Conservation (phyloP, 2,797 vertebrate species). For the Mionectes olivaceus region DNA sequence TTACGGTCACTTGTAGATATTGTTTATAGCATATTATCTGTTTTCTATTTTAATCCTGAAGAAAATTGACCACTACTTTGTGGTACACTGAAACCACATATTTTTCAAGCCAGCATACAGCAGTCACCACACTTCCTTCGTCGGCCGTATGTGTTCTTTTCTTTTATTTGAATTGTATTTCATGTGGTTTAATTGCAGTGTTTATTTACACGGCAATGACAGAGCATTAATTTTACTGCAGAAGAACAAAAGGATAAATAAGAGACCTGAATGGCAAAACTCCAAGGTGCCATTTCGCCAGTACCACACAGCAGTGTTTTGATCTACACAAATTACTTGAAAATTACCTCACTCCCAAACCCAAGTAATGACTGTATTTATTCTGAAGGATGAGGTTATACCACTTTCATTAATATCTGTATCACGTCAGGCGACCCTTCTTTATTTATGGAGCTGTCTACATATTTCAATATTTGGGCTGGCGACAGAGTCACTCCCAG, state of each 20-base stretch:
- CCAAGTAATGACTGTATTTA: constrained; percentile 19
- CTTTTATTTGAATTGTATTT: constrained; percentile 62
- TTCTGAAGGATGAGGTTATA: constrained; percentile 49
- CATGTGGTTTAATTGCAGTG: constrained; percentile 64
- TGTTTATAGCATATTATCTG: constrained; percentile 56
- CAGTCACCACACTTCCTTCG: constrained; percentile 73
- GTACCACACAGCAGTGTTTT: constrained; percentile 35
- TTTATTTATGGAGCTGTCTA: constrained; percentile 39
- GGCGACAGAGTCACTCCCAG: neutral
- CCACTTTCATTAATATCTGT: constrained; percentile 34
- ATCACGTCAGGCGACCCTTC: neutral
- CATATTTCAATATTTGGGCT: neutral
- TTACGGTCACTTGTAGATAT: constrained; percentile 43
- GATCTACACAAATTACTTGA: neutral
- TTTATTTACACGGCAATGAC: constrained; percentile 49
- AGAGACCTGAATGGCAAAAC: constrained; percentile 27
- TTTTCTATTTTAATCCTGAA: constrained; percentile 72
- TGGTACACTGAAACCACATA: constrained; percentile 71
- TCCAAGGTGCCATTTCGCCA: constrained; percentile 50
- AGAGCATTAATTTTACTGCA: constrained; percentile 59
- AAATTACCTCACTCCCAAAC: constrained; percentile 34
- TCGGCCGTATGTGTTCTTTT: constrained; percentile 25
- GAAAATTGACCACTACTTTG: constrained; percentile 78
- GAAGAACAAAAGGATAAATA: constrained; percentile 61
- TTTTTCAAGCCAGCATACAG: constrained; percentile 69